A percentile compares a stretch with the other conserved stretches of the same genome.
Evolutionary conservation across 2,797 vertebrate species (phyloP).

Genomic region (Sebastes kiyomatsui): DNA sequence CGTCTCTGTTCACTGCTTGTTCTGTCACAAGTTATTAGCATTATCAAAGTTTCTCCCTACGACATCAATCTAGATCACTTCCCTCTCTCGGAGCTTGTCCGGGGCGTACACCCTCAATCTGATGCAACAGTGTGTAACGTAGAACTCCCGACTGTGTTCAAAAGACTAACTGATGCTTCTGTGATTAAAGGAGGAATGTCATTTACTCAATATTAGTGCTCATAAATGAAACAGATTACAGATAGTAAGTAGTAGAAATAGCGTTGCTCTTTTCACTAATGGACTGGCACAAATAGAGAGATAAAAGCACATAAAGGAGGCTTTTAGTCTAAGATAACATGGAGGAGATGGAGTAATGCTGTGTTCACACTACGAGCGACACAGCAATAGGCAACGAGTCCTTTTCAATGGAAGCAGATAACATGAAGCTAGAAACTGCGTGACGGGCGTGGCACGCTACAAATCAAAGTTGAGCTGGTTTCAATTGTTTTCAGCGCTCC

Average conservation of each 20-base stretch:
- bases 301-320: not conserved
- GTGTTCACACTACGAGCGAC: no score
- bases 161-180: not conserved
- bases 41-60: conserved; percentile 29
- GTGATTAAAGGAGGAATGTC: not conserved
- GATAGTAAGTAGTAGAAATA: not conserved
- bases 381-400: no score
- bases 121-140: conserved; percentile 50
- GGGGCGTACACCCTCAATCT: conserved; percentile 1
- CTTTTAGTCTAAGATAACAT: not conserved
- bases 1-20: conserved; percentile 12
- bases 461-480: no score
- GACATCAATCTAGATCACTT: conserved; percentile 23
- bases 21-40: conserved; percentile 45
- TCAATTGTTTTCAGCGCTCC: no score
- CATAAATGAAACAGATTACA: conserved; percentile 4
- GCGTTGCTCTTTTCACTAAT: not conserved
- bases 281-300: not conserved
- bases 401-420: no score
- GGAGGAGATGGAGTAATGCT: not conserved
- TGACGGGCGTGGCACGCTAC: no score
- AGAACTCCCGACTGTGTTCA: conserved; percentile 16
- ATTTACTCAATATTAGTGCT: not conserved
- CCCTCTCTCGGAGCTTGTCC: not conserved
- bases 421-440: no score